Evolutionary conservation across 2,888 invertebrate species (phyloP).

Genomic region (Trisateles emortualis): DNA sequence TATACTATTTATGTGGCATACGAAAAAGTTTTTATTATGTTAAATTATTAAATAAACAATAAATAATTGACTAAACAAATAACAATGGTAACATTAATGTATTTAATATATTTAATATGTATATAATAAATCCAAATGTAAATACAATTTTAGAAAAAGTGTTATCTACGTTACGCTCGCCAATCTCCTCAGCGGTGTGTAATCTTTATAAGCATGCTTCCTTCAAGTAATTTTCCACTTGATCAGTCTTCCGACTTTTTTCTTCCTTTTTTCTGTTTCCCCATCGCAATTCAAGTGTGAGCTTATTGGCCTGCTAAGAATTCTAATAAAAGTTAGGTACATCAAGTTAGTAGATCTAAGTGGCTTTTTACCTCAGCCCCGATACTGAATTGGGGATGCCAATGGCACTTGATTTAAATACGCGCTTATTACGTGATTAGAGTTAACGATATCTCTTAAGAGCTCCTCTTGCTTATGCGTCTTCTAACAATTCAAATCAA

Average conservation of each 20-base stretch:
- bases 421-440: conserved; percentile 49
- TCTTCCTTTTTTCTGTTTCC: conserved; percentile 52
- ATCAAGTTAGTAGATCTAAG: conserved; percentile 62
- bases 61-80: too few species aligned
- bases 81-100: too few species aligned
- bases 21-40: too few species aligned
- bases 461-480: conserved; percentile 30
- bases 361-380: conserved; percentile 56
- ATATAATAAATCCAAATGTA: too few species aligned
- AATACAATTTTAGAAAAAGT: too few species aligned
- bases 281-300: conserved; percentile 71
- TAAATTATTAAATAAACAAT: too few species aligned
- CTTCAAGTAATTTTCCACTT: conserved; percentile 79
- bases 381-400: conserved; percentile 30
- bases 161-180: neutral
- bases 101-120: neutral
- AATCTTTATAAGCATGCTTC: conserved; percentile 55
- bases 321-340: conserved; percentile 77
- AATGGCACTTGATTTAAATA: conserved; percentile 60
- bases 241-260: conserved; percentile 70
- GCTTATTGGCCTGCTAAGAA: conserved; percentile 74
- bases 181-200: conserved; percentile 43
- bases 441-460: conserved; percentile 18
- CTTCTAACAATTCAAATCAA: conserved; percentile 23
- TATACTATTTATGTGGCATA: too few species aligned